These are phyloP conservation scores for Didymodactylos carnosus DNA, from an alignment of 2,888 invertebrate genomes.

Conservation along the genomic window DNA sequence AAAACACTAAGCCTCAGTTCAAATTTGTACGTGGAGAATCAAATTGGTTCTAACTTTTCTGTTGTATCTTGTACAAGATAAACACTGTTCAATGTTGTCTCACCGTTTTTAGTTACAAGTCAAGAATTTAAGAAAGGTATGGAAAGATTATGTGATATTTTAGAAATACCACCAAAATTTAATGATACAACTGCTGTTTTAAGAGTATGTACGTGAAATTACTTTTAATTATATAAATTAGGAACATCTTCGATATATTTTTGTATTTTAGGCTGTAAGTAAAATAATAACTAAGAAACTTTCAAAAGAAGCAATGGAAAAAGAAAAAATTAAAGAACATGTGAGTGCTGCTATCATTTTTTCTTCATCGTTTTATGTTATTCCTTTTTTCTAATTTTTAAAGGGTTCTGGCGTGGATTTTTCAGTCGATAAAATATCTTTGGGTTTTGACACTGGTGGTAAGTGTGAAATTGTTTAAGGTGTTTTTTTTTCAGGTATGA, in stretches of 20 bases:
- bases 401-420: conserved; percentile 44
- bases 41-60: no score
- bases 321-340: conserved; percentile 38
- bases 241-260: no score
- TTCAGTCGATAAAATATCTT: conserved; percentile 47
- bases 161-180: conserved; percentile 60
- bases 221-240: no score
- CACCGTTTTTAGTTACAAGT: conserved; percentile 52
- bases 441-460: conserved; percentile 48
- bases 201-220: no score
- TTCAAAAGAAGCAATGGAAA: conserved; percentile 40
- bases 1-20: no score
- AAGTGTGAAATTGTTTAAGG: no score
- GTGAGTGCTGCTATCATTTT: conserved; percentile 32
- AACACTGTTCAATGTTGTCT: no score
- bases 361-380: conserved; percentile 18
- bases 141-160: conserved; percentile 51
- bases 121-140: conserved; percentile 64
- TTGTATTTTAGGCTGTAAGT: conserved; percentile 24
- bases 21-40: no score
- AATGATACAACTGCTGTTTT: conserved; percentile 20
- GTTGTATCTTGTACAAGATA: no score
- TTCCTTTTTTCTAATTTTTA: no score
- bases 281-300: conserved; percentile 25
- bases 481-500: no score